phyloP scores from a whole-genome alignment of 2,888 invertebrate species.

The Drosophila diplacantha region DNA sequence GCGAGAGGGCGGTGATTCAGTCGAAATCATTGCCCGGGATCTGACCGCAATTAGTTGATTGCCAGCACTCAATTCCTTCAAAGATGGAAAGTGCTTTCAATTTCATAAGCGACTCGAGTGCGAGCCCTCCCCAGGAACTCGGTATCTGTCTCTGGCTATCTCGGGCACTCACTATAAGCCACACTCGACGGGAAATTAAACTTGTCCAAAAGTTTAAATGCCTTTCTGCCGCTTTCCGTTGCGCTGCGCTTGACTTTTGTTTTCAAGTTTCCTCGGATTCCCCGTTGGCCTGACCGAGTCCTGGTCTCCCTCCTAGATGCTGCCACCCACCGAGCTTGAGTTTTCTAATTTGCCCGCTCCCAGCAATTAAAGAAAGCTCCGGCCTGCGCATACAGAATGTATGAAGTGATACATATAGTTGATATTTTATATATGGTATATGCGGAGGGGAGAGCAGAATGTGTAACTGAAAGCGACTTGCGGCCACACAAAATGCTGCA shows the following conservation, averaged over 20 bases:
- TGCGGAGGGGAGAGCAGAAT: neutral
- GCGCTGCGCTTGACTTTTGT: slow-evolving; percentile 61
- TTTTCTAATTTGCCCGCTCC: slow-evolving; percentile 16
- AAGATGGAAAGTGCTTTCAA: slow-evolving; percentile 67
- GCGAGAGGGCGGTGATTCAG: neutral
- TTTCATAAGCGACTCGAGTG: slow-evolving; percentile 48
- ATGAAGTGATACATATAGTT: slow-evolving; percentile 11
- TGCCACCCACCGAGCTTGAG: neutral
- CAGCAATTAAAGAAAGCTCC: slow-evolving; percentile 21
- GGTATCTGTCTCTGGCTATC: slow-evolving; percentile 13
- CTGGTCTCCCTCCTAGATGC: neutral
- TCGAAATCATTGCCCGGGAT: slow-evolving; percentile 19
- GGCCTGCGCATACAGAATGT: slow-evolving; percentile 14
- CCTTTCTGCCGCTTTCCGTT: slow-evolving; percentile 64
- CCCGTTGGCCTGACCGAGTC: slow-evolving; percentile 31
- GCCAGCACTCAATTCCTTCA: slow-evolving; percentile 56
- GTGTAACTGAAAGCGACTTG: slow-evolving; percentile 11
- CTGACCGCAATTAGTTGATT: slow-evolving; percentile 66
- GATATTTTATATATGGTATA: neutral
- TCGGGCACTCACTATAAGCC: slow-evolving; percentile 11
- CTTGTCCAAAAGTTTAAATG: slow-evolving; percentile 71
- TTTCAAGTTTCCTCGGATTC: slow-evolving; percentile 46
- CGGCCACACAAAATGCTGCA: slow-evolving; percentile 12
- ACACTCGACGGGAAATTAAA: slow-evolving; percentile 67
- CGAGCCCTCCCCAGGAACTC: neutral